Base-by-base conservation (phyloP, 2,797 vertebrate species). In the Hoplostethus mediterraneus region DNA sequence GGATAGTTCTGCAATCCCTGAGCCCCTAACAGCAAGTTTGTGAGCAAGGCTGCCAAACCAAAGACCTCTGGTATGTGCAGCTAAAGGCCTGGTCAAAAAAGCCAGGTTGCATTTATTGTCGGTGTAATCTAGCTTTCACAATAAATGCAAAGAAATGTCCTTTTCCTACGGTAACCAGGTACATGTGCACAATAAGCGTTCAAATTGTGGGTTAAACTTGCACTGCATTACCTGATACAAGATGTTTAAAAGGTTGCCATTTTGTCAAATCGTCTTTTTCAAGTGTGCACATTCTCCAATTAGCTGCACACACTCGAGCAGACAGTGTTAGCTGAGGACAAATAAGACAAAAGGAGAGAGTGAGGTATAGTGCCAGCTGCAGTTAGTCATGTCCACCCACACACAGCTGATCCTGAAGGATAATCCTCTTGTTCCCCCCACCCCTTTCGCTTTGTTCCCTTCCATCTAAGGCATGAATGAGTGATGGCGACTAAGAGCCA, bases 391-490 rank as follows among this genome's bases (percentile, higher is more conserved):
- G 85, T 90, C 91, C 90, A 76, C 91, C 92, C 90, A 93, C 92
- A 89, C 92, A 92, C 90, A 93, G 89, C 90, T 93, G 93, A 94
- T 92, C 84, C 83, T 90, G 81, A 89, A 87, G 89, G 91, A 93
- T 92, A 83, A 92, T 82, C 84, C 75, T 87, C 61, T 74, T 67
- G 75, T 63, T 74, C n/a, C 31, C 40, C 31, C 53, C 60, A 55
- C 57, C 60, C 17, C 16, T 45, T 58, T 59, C 48, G 60, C 79
- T 83, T 79, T 83, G 79, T 89, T 82, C 63, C 66, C 76, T 28
- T 78, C 66, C 59, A 73, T 79, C 87, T 47, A 77, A 61, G 7
- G 33, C 62, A 83, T 87, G 66, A 88, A 87, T 89, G 82, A 87
- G 74, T 69, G 81, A 83, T 58, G 52, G 69, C 48, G 62, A 76